These are phyloP conservation scores for Drosophila takahashii DNA, from an alignment of 1,140 invertebrate genomes.

Conservation along the genomic window DNA sequence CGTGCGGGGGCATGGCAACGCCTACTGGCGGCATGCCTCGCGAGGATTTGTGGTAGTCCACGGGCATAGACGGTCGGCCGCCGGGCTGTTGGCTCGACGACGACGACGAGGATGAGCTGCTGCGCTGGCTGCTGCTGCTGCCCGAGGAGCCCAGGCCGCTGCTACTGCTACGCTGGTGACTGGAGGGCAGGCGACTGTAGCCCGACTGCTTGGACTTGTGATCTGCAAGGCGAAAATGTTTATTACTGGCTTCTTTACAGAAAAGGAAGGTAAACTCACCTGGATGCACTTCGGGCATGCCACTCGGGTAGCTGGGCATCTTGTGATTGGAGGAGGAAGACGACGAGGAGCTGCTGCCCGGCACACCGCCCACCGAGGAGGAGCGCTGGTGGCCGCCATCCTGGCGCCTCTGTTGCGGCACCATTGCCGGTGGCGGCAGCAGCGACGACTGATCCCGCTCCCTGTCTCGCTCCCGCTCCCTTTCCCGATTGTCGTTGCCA, in stretches of 20 bases:
- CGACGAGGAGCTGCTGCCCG: slow-evolving; percentile 58
- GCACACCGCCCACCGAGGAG: slow-evolving; percentile 45
- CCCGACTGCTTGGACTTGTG: slow-evolving; percentile 77
- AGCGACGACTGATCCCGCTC: slow-evolving; percentile 43
- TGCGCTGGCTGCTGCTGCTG: slow-evolving; percentile 31
- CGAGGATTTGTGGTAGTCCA: slow-evolving; percentile 72
- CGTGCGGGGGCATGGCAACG: slow-evolving; percentile 55
- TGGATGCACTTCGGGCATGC: slow-evolving; percentile 64
- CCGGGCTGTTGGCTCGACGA: slow-evolving; percentile 52
- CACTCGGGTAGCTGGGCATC: slow-evolving; percentile 69
- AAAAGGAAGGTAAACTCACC: slow-evolving; percentile 41
- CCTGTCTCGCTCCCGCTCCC: slow-evolving; percentile 43
- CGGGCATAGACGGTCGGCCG: slow-evolving; percentile 56
- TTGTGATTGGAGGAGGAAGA: slow-evolving; percentile 75
- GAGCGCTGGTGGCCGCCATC: slow-evolving; percentile 60
- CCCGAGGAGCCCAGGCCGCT: slow-evolving; percentile 35
- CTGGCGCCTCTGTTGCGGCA: slow-evolving; percentile 62
- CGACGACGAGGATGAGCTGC: slow-evolving; percentile 35
- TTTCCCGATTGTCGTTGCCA: slow-evolving; percentile 53
- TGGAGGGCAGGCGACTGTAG: slow-evolving; percentile 63
- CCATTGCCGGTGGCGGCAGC: slow-evolving; percentile 67
- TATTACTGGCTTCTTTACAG: not conserved
- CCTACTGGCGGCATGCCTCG: slow-evolving; percentile 61
- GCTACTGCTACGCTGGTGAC: slow-evolving; percentile 58
- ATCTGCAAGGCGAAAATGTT: slow-evolving; percentile 39